These are phyloP conservation scores for Accipiter virgatus DNA, from an alignment of 2,113 vertebrate species.

Conservation along the genomic window DNA sequence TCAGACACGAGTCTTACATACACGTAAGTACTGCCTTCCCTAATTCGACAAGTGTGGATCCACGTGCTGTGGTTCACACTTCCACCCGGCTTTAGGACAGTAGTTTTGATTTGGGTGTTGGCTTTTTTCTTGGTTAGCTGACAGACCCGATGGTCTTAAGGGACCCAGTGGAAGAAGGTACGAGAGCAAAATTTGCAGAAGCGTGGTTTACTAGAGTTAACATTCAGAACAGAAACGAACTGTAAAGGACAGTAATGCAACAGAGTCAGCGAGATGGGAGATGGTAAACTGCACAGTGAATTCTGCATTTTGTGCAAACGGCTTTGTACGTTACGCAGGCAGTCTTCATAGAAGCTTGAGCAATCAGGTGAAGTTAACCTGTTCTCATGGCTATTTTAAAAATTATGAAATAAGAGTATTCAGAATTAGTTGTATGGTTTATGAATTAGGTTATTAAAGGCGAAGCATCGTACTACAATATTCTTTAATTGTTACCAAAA, in stretches of 20 bases:
- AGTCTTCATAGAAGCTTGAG: slow-evolving; percentile 63
- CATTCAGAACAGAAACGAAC: slow-evolving; percentile 6
- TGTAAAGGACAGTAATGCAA: slow-evolving; percentile 28
- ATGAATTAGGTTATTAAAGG: slow-evolving; percentile 18
- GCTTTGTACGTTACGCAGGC: slow-evolving; percentile 53
- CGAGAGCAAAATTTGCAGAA: slow-evolving; percentile 16
- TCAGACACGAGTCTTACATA: not conserved
- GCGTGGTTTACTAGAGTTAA: slow-evolving; percentile 46
- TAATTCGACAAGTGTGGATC: not conserved
- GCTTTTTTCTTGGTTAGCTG: not conserved
- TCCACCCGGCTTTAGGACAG: not conserved
- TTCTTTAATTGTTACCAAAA: not conserved
- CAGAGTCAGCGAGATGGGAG: slow-evolving; percentile 24
- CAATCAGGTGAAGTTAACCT: slow-evolving; percentile 32
- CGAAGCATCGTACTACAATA: not conserved
- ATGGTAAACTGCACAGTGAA: slow-evolving; percentile 32
- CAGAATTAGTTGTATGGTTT: slow-evolving; percentile 26
- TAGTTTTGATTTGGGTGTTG: not conserved
- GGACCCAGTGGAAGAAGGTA: slow-evolving; percentile 66
- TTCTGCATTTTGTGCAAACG: slow-evolving; percentile 48
- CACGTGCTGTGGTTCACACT: not conserved
- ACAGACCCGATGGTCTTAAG: not conserved
- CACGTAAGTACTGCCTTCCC: not conserved
- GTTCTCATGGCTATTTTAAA: slow-evolving; percentile 31
- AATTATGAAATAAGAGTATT: slow-evolving; percentile 45